Evolutionary conservation across 2,113 vertebrate genomes (phyloP), one percentile per base, ranked within the genome.

Genomic region (Nyctibius bracteatus): DNA sequence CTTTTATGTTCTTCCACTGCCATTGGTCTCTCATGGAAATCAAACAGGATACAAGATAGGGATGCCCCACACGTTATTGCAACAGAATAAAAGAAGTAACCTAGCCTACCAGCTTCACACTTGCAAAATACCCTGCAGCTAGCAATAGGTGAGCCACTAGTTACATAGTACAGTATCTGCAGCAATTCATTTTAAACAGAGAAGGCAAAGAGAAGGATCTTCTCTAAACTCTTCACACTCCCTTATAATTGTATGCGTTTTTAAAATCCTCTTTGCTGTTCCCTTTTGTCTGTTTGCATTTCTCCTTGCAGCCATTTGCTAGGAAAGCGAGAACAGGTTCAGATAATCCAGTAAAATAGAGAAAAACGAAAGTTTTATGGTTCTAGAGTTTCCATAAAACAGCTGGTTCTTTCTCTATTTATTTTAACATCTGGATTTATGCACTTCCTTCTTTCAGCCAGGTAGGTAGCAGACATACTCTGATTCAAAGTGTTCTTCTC

Each of bases 211-310:
- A 8, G 43, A 93, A 79, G 61, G 30, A 74, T 96, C 88, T 93
- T 63, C 46, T 63, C 86, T 92, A 61, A 96, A 85, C 44, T 81
- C 66, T 41, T 67, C 65, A 33, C 0, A 7, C 24, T 89, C 61
- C 8, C 2, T 67, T 87, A 70, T 81, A 88, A 81, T 41, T 21
- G 31, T 28, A 71, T 37, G 61, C n/a, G 21, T 59, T 71, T 87
- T 86, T 92, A 9, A 90, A 97, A 95, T 95, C 88, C 80, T 86
- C 88, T 86, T 81, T 93, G 75, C 85, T 81, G 30, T 43, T 97
- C 72, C 55, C 82, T 78, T 91, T 92, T 90, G 62, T 74, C 88
- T 96, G 57, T 94, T 93, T 95, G 75, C 72, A 92, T 86, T 90
- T 96, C 83, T 82, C 91, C 81, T 63, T 86, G 92, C 72, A 89